Base-by-base conservation (phyloP, 2,888 invertebrate genomes). In the Hirtodrosophila cameraria region DNA sequence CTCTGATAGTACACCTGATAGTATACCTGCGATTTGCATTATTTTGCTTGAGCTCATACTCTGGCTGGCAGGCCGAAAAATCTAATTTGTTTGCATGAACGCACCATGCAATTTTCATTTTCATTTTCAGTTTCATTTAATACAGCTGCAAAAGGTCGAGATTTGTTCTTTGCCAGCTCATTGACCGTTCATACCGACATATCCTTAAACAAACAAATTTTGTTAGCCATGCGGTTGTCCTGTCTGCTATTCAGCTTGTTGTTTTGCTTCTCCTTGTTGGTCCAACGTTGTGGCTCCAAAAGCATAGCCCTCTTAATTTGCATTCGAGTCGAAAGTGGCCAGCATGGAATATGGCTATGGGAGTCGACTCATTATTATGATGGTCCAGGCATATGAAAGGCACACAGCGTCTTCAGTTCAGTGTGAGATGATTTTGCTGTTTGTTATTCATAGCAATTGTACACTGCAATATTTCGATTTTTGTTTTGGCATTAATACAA, bases 401-500 rank as follows among this genome's bases (percentile, higher is more conserved):
- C 36, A 28, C 25, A 16, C 11, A 1, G 50, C 33, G 61, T 33
- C 43, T 50, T 42, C 15, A 11, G 13, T 4, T 42, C 27, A 8
- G 33, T 59, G 41, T 33, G 41, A 65, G 41, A 38, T 59, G 52
- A 41, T 58, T 52, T 15, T 57, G 52, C 58, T 75, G 60, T 58
- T 83, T 85, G 63, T 58, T 83, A 82, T 82, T 69, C 83, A 79
- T 75, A 65, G 59, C 78, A 69, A 71, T 80, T 68, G 60, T 74
- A 57, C n/a, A n/a, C n/a, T n/a, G n/a, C n/a, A n/a, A n/a, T n/a
- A n/a, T n/a, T n/a, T n/a, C n/a, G n/a, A n/a, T n/a, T n/a, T n/a
- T n/a, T n/a, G n/a, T n/a, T n/a, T n/a, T n/a, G n/a, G n/a, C n/a
- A n/a, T n/a, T n/a, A n/a, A n/a, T n/a, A n/a, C n/a, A n/a, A n/a